A percentile compares a stretch with the other conserved stretches of the same genome.
phyloP scores from a whole-genome alignment of 2,113 vertebrate species.

The Colossoma macropomum region DNA sequence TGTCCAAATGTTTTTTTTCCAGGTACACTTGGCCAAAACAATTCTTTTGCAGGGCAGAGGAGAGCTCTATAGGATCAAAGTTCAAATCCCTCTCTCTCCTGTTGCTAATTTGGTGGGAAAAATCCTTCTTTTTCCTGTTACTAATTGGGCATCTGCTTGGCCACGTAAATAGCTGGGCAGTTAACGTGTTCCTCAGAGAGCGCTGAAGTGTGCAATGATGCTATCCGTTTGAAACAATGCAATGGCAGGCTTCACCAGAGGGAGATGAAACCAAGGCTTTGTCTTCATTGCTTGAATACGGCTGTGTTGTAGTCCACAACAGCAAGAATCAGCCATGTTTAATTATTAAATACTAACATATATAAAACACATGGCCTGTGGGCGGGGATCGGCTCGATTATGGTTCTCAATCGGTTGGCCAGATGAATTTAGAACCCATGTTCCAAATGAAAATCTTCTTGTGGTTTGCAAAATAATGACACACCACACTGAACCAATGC shows the following conservation, averaged over 20 bases:
- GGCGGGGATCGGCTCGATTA: too few relatives aligned
- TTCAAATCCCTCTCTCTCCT: conserved; percentile 15
- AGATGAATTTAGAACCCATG: too few relatives aligned
- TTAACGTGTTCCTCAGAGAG: conserved; percentile 4
- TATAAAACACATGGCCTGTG: neutral
- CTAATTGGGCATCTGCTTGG: conserved; percentile 16
- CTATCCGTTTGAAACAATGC: neutral
- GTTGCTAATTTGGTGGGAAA: neutral
- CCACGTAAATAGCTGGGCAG: conserved; percentile 4
- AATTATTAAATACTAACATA: neutral
- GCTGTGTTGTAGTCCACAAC: neutral
- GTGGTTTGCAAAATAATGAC: too few relatives aligned
- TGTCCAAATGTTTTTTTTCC: neutral
- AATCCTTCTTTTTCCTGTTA: conserved; percentile 2
- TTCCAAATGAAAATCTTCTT: too few relatives aligned
- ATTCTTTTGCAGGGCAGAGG: neutral
- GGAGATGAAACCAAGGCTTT: neutral
- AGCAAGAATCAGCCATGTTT: neutral
- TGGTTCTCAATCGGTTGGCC: too few relatives aligned
- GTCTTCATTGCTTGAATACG: neutral
- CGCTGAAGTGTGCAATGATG: conserved; percentile 1
- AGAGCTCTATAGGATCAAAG: neutral
- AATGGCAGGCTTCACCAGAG: neutral
- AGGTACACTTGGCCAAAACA: neutral
- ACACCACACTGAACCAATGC: too few relatives aligned